Conservation (phyloP, 2,797 vertebrate species). For the Labroides dimidiatus region DNA sequence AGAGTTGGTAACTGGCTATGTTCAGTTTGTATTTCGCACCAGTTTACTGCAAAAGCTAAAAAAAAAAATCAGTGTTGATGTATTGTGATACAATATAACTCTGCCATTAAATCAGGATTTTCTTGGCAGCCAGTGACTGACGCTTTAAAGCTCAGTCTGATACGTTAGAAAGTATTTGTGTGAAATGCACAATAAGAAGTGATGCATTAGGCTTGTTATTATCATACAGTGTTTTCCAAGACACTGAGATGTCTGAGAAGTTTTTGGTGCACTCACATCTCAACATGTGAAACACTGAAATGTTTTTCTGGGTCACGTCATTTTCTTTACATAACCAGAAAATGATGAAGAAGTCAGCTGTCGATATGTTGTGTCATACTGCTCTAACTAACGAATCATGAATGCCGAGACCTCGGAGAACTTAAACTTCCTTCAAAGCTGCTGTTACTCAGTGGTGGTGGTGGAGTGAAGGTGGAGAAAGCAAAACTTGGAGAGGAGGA, state of each 20-base stretch:
- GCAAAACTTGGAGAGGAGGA: background rate
- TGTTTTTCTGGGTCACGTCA: background rate
- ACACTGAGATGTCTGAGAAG: background rate
- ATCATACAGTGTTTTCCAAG: background rate
- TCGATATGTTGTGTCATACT: constrained; percentile 12
- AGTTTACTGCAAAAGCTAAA: background rate
- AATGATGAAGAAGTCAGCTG: background rate
- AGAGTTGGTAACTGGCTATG: too few relatives aligned
- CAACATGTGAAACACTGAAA: background rate
- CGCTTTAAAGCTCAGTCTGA: background rate
- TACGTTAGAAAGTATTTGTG: background rate
- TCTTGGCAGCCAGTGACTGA: background rate
- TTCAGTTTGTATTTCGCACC: too few relatives aligned
- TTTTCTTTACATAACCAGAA: constrained; percentile 3
- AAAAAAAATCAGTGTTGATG: too few relatives aligned
- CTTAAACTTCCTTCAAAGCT: background rate
- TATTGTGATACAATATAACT: background rate
- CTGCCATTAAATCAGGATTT: background rate
- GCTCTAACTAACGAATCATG: background rate
- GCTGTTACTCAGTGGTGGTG: background rate
- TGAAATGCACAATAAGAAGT: background rate
- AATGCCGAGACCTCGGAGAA: background rate
- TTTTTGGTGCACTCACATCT: background rate
- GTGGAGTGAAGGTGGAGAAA: background rate
- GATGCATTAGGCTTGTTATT: background rate